Evolutionary conservation across 2,888 invertebrate genomes (phyloP).

Genomic region (Nebria salina): DNA sequence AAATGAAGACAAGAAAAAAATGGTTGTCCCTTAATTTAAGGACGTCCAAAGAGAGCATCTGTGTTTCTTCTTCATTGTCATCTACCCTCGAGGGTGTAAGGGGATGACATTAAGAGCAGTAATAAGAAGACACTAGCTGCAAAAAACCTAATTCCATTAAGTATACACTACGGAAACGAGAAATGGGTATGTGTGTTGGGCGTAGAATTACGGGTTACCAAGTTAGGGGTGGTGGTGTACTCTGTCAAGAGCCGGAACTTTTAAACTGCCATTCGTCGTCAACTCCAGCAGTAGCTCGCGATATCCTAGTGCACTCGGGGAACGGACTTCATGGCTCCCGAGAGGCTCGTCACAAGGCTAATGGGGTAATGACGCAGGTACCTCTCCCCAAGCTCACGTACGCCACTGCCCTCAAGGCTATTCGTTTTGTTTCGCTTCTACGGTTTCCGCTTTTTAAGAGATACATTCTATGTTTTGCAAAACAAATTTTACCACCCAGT

Average conservation of each 20-base stretch:
- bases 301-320: slow-evolving; percentile 38
- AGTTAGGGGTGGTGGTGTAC: background rate
- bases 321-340: slow-evolving; percentile 35
- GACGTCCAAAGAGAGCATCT: slow-evolving; percentile 10
- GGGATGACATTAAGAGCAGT: slow-evolving; percentile 2
- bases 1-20: background rate
- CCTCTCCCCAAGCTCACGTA: slow-evolving; percentile 17
- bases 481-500: slow-evolving; percentile 4
- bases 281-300: slow-evolving; percentile 22
- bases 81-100: slow-evolving; percentile 11
- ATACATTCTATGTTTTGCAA: slow-evolving; percentile 10
- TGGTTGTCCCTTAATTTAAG: background rate
- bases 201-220: background rate
- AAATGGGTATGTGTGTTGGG: background rate
- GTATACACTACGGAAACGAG: slow-evolving; percentile 24
- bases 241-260: slow-evolving; percentile 37
- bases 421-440: slow-evolving; percentile 24
- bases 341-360: slow-evolving; percentile 37
- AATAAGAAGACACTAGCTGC: slow-evolving; percentile 9
- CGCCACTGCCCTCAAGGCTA: slow-evolving; percentile 5
- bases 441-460: slow-evolving; percentile 33
- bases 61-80: slow-evolving; percentile 24
- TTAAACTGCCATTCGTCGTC: slow-evolving; percentile 44
- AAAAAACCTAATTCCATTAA: slow-evolving; percentile 43
- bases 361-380: slow-evolving; percentile 45